Evolutionary conservation across 2,797 vertebrate genomes (phyloP), one percentile per base, ranked within the genome.

Genomic region (Darevskia nairensis): DNA sequence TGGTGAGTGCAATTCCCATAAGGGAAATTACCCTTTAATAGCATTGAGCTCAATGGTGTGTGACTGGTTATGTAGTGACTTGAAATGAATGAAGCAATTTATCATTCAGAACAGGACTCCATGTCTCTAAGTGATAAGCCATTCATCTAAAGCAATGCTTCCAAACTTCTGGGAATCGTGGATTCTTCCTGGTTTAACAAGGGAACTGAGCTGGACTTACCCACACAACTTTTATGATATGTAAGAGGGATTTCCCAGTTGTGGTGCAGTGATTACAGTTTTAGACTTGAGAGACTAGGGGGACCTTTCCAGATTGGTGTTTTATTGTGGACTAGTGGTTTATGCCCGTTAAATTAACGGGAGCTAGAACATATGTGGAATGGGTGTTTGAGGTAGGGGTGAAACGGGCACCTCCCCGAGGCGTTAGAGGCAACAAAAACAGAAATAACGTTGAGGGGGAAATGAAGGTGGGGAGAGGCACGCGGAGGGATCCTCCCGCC

Each of bases 21-120:
- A 94, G 94, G 87, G 64, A 92, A 95, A 96, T 97, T 95, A 94
- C 89, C 86, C 91, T 95, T 95, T 96, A 95, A 94, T 87, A 88
- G 85, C 79, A 76, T 90, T 95, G 95, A 96, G 55, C 82, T 95
- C 61, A 91, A 94, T 92, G 93, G 89, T 29, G 64, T 96, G 92
- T 95, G 93, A 96, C 96, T 95, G 91, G 91, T 96, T 96, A 95
- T 94, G 75, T 91, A 91, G 89, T 91, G 87, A 93, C 41, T 96
- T 95, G 92, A 94, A 93, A 64, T 91, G 92, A 95, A 95, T 85
- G 90, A 96, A 95, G 83, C 76, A 90, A 94, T 95, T 91, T 87
- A 91, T 96, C 94, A 94, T 92, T 92, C 93, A 93, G 93, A 95
- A 93, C 92, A 95, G 89, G 88, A 93, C 90, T 89, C 89, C 91